phyloP scores from a whole-genome alignment of 1,140 invertebrate species.

The Eupristina koningsbergeri region DNA sequence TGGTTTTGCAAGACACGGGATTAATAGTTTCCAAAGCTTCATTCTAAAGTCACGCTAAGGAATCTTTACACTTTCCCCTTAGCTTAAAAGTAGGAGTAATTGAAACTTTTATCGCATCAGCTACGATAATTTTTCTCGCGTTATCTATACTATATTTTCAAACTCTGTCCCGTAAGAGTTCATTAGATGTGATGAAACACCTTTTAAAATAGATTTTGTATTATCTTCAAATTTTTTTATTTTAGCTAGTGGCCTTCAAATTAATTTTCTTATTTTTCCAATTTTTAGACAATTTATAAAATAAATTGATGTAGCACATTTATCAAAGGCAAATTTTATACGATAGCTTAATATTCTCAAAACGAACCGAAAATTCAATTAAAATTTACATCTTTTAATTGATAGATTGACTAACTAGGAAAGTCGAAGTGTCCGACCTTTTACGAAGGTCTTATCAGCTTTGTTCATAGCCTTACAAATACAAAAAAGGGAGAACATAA shows the following conservation, averaged over 20 bases:
- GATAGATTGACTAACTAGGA: no score
- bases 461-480: background rate
- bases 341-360: no score
- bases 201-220: background rate
- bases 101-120: constrained; percentile 39
- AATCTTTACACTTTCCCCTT: constrained; percentile 36
- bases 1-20: constrained; percentile 38
- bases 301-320: no score
- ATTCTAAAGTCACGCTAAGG: constrained; percentile 28
- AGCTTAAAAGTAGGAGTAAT: constrained; percentile 29
- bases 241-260: background rate
- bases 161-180: constrained; percentile 4
- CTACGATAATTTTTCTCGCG: constrained; percentile 34
- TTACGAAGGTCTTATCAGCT: background rate
- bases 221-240: background rate
- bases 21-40: constrained; percentile 40
- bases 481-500: background rate
- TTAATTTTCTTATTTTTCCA: background rate
- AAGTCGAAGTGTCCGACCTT: background rate
- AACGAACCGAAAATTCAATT: no score
- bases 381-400: no score
- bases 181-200: background rate
- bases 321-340: no score
- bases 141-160: constrained; percentile 31
- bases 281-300: background rate